A percentile compares a stretch with the other conserved stretches of the same genome.
Evolutionary conservation across 64 coral and sea anemone species (phyloP).

Genomic region (Acropora yongei): DNA sequence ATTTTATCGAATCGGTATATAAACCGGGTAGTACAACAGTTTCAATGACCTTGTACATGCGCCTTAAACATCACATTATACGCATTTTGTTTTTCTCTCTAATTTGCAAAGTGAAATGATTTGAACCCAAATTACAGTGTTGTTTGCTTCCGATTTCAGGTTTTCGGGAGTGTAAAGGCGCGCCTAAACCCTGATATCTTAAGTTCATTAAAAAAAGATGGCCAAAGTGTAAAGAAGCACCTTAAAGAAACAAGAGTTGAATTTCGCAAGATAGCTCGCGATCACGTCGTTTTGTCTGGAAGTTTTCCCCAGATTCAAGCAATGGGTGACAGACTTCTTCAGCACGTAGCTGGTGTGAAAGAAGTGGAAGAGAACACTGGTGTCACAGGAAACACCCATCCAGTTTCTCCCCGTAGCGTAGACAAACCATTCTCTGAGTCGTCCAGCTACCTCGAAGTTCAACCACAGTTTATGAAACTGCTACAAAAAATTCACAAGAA

Average conservation of each 20-base stretch:
- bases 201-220: not conserved
- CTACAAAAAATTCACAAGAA: not conserved
- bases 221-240: not conserved
- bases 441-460: not conserved
- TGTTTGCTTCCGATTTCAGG: not conserved
- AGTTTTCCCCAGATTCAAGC: slow-evolving; percentile 29
- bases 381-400: not conserved
- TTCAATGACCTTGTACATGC: too few relatives aligned
- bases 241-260: not conserved
- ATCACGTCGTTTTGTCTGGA: not conserved
- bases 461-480: slow-evolving; percentile 45
- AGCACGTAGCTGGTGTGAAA: not conserved
- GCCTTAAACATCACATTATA: too few relatives aligned
- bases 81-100: too few relatives aligned
- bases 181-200: not conserved
- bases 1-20: too few relatives aligned
- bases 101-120: too few relatives aligned
- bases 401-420: not conserved
- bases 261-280: too few relatives aligned
- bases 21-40: too few relatives aligned
- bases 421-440: not conserved
- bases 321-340: not conserved
- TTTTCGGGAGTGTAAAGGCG: slow-evolving; percentile 21
- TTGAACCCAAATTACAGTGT: not conserved
- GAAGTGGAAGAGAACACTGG: not conserved